phyloP scores from a whole-genome alignment of 23 tunicate species.

The Diplosoma virens region DNA sequence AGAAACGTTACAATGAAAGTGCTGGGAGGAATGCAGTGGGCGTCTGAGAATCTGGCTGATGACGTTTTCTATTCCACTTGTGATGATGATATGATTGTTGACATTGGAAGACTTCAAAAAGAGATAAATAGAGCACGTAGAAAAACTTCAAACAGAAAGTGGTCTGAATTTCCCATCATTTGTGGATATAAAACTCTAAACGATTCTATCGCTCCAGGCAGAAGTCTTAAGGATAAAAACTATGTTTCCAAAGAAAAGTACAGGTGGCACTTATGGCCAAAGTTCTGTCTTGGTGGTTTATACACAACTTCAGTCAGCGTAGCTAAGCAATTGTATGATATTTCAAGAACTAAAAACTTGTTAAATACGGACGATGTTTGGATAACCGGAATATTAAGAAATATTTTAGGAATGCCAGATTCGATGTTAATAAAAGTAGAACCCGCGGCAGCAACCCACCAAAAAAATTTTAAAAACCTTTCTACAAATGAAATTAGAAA shows the following conservation, averaged over 20 bases:
- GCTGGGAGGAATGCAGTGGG: conserved; percentile 30
- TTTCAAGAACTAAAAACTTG: conserved; percentile 1
- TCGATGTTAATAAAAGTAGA: not conserved
- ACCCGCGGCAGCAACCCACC: too few species aligned
- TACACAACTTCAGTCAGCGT: conserved; percentile 12
- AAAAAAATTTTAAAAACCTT: too few species aligned
- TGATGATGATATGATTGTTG: conserved; percentile 24
- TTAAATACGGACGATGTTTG: conserved; percentile 27
- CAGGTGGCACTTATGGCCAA: conserved; percentile 7
- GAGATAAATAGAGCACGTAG: not conserved
- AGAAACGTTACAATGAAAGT: not conserved
- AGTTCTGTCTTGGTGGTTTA: conserved; percentile 15
- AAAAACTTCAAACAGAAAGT: not conserved
- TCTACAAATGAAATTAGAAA: too few species aligned
- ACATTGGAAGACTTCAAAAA: conserved; percentile 12
- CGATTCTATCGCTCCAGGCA: not conserved
- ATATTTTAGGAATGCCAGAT: conserved; percentile 14
- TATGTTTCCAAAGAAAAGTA: not conserved
- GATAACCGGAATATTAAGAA: conserved; percentile 16
- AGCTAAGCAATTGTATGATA: not conserved
- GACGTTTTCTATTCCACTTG: conserved; percentile 4
- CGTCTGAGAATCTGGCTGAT: conserved; percentile 2
- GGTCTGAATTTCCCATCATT: conserved; percentile 21
- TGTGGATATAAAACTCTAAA: not conserved
- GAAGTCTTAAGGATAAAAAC: not conserved